phyloP scores from a whole-genome alignment of 2,113 vertebrate species.

The Scalopus aquaticus region DNA sequence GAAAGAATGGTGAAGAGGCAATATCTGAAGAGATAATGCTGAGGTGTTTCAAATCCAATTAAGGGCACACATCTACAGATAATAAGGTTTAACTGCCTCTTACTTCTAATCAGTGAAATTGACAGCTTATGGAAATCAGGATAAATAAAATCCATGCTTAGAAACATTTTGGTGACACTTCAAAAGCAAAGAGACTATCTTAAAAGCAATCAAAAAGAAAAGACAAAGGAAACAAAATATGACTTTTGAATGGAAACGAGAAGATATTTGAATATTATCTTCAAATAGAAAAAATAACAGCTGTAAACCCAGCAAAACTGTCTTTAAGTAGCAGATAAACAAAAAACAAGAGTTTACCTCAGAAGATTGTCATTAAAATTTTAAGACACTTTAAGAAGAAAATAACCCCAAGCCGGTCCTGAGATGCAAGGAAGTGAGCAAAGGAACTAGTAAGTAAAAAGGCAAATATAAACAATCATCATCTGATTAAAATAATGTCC shows the following conservation, averaged over 20 bases:
- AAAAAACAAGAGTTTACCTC: neutral
- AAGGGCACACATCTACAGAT: neutral
- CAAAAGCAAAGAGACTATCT: conserved; percentile 17
- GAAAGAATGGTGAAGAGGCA: neutral
- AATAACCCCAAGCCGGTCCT: neutral
- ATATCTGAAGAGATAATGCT: neutral
- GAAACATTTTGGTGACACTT: neutral
- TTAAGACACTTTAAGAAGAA: neutral
- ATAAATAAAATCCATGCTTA: conserved; percentile 4
- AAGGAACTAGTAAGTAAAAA: neutral
- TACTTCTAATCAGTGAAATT: too few relatives aligned
- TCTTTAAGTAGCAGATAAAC: neutral
- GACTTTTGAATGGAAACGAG: neutral
- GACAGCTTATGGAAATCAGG: neutral
- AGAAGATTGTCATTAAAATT: neutral
- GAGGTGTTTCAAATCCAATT: conserved; percentile 9
- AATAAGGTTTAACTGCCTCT: too few relatives aligned
- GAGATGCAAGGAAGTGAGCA: neutral
- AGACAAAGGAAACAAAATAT: neutral
- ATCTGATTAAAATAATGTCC: neutral
- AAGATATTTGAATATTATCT: neutral
- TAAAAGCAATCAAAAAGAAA: neutral
- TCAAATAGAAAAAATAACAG: neutral
- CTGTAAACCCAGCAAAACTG: conserved; percentile 3
- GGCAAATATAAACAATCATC: neutral